phyloP scores from a whole-genome alignment of 2,888 invertebrate genomes.

The Meganola albula region DNA sequence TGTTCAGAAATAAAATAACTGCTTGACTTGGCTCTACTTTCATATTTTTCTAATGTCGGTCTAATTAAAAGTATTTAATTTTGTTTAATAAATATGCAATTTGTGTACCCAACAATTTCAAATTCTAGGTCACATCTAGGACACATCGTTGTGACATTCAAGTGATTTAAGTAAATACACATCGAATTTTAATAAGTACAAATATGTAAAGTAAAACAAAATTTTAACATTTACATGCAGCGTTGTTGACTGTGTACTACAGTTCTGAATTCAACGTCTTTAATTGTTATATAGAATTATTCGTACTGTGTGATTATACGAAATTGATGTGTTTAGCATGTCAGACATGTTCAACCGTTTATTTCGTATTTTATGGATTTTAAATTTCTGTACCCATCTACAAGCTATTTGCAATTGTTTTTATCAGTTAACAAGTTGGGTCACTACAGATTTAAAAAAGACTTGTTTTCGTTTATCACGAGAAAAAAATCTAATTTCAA shows the following conservation, averaged over 20 bases:
- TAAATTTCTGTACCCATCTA: constrained; percentile 17
- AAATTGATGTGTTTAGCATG: constrained; percentile 31
- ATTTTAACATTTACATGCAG: constrained; percentile 39
- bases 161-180: constrained; percentile 31
- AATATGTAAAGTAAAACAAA: constrained; percentile 33
- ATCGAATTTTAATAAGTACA: constrained; percentile 34
- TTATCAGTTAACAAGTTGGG: too few species aligned
- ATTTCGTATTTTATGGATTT: constrained; percentile 18
- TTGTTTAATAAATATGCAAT: too few species aligned
- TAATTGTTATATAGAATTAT: constrained; percentile 21
- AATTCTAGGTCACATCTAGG: too few species aligned
- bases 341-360: constrained; percentile 18
- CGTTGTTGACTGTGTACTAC: constrained; percentile 27
- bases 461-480: too few species aligned
- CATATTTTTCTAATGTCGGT: too few species aligned
- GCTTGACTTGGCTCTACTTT: too few species aligned
- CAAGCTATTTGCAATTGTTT: too few species aligned
- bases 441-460: too few species aligned
- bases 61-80: too few species aligned
- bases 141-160: constrained; percentile 21
- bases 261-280: constrained; percentile 20
- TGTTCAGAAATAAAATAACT: too few species aligned
- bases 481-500: too few species aligned
- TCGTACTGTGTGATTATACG: constrained; percentile 28
- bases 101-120: too few species aligned